Percentiles rank a stretch among this genome's conserved stretches.
phyloP scores from a whole-genome alignment of 2,888 invertebrate genomes.

The Abscondita cerata region DNA sequence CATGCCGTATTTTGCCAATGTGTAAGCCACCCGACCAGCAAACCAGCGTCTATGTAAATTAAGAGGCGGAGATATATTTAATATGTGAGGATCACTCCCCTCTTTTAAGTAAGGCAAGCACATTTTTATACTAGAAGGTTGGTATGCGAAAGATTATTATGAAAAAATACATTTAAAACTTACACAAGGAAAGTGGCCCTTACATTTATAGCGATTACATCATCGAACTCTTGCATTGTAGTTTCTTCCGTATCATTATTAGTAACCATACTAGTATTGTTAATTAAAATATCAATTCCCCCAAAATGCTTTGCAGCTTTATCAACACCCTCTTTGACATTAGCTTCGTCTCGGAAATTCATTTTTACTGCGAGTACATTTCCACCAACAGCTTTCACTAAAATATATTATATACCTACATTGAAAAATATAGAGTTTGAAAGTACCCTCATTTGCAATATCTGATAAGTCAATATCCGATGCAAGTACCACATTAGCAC shows the following conservation, averaged over 20 bases:
- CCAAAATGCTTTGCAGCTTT: slow-evolving; percentile 86
- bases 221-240: slow-evolving; percentile 95
- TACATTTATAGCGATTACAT: slow-evolving; percentile 94
- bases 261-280: slow-evolving; percentile 96
- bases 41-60: slow-evolving; percentile 93
- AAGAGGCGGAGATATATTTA: slow-evolving; percentile 94
- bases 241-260: slow-evolving; percentile 82
- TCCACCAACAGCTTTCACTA: slow-evolving; percentile 87
- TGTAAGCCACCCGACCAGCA: slow-evolving; percentile 90
- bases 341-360: slow-evolving; percentile 84
- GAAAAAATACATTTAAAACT: slow-evolving; percentile 42
- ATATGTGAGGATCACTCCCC: slow-evolving; percentile 89
- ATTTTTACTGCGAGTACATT: slow-evolving; percentile 86
- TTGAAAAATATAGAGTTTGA: no score
- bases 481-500: slow-evolving; percentile 89
- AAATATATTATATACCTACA: slow-evolving; percentile 40
- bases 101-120: slow-evolving; percentile 89
- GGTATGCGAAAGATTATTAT: neutral
- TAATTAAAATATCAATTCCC: slow-evolving; percentile 93
- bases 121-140: slow-evolving; percentile 77
- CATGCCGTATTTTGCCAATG: slow-evolving; percentile 99
- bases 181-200: slow-evolving; percentile 95
- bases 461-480: slow-evolving; percentile 91
- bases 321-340: slow-evolving; percentile 75
- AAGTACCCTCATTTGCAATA: slow-evolving; percentile 92